Evolutionary conservation across 2,113 vertebrate genomes (phyloP).

Genomic region (Xyliphius kryptos): DNA sequence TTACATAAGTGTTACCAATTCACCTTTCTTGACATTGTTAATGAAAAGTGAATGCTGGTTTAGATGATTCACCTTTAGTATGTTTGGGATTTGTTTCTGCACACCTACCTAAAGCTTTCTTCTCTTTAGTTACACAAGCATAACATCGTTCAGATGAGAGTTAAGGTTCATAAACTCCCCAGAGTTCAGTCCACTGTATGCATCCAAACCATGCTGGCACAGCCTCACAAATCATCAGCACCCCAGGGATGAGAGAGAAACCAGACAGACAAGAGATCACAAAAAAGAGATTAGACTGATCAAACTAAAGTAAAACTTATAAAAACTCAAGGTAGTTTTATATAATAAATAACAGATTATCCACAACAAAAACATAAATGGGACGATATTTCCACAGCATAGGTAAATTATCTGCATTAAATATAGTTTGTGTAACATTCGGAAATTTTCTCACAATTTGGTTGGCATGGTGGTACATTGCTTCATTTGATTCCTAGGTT

Average conservation of each 20-base stretch:
- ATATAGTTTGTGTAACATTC: too few species aligned
- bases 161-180: constrained; percentile 87
- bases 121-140: constrained; percentile 82
- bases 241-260: constrained; percentile 56
- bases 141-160: constrained; percentile 84
- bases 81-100: constrained; percentile 4
- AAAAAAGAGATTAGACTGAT: background rate
- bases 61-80: background rate
- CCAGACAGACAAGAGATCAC: background rate
- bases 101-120: constrained; percentile 82
- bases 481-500: too few species aligned
- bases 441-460: too few species aligned
- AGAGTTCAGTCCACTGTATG: constrained; percentile 80
- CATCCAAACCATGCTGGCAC: constrained; percentile 74
- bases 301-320: background rate
- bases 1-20: too few species aligned
- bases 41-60: background rate
- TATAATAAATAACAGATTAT: too few species aligned
- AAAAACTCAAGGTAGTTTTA: too few species aligned
- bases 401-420: too few species aligned
- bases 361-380: too few species aligned
- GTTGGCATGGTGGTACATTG: too few species aligned
- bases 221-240: constrained; percentile 81
- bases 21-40: too few species aligned
- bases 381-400: too few species aligned